A percentile compares a stretch with the other conserved stretches of the same genome.
Evolutionary conservation across 2,888 invertebrate genomes (phyloP).

Genomic region (Leptinotarsa tumamoca): DNA sequence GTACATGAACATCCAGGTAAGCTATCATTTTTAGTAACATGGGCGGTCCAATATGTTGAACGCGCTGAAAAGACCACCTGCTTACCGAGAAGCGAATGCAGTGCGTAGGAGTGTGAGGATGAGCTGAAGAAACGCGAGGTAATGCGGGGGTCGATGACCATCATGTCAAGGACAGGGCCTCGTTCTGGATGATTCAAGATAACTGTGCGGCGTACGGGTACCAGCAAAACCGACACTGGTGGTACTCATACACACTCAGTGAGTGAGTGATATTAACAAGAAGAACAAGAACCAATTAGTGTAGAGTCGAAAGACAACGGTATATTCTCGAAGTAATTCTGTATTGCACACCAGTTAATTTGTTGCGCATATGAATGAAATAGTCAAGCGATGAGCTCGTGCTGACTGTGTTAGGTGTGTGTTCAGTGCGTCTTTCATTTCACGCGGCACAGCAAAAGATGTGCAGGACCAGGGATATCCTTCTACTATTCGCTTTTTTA

Average conservation of each 20-base stretch:
- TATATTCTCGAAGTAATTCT: constrained; percentile 64
- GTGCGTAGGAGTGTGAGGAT: constrained; percentile 53
- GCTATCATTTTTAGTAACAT: too few relatives aligned
- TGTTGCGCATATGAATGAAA: constrained; percentile 64
- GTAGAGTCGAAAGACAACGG: constrained; percentile 57
- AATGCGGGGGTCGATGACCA: constrained; percentile 60
- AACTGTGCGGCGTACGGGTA: constrained; percentile 57
- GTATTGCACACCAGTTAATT: constrained; percentile 61
- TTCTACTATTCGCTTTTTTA: constrained; percentile 53
- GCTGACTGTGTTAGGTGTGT: constrained; percentile 58
- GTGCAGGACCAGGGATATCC: constrained; percentile 55
- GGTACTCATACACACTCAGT: constrained; percentile 44
- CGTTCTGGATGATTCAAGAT: constrained; percentile 53
- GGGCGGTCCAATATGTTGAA: background rate
- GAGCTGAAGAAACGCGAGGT: constrained; percentile 51
- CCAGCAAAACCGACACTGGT: constrained; percentile 47
- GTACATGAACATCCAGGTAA: too few relatives aligned
- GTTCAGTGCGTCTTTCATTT: constrained; percentile 43
- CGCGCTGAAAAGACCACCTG: constrained; percentile 15
- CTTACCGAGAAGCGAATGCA: constrained; percentile 31
- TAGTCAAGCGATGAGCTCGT: constrained; percentile 53
- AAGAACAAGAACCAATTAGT: constrained; percentile 47
- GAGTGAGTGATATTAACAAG: constrained; percentile 45
- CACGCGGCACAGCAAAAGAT: constrained; percentile 43
- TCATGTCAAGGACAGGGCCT: constrained; percentile 51